Base-by-base conservation (phyloP, 2,888 invertebrate species). In the Neocrepidodera transversa region DNA sequence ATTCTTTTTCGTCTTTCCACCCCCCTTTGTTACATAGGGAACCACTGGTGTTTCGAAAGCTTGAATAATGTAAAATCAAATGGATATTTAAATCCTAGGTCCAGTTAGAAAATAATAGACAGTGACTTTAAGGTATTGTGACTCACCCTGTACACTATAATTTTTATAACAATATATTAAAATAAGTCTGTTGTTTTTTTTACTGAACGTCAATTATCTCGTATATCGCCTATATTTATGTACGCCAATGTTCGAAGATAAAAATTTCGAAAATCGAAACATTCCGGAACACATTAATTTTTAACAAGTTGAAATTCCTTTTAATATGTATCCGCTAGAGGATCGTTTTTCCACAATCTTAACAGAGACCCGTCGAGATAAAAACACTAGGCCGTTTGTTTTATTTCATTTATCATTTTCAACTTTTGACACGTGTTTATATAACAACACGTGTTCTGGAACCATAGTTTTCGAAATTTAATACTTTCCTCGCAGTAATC, bases 351-450 rank as follows among this genome's bases (percentile, higher is more conserved):
- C 62, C 55, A 35, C 65, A 65, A 61, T 58, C 53, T 26, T 42
- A 32, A 42, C 55, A 50, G 50, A 8, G 58, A 49, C 49, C 53
- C 55, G 50, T 60, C 58, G 51, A 65, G 63, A 60, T 55, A 54
- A 63, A 67, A 68, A 64, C 62, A 62, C 55, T 54, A 45, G 60
- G 53, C 63, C 64, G 66, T 65, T 66, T 65, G 67, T 67, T 64
- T 60, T 59, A 56, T 63, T 68, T 67, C 67, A 70, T 70, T 70
- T 67, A 70, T 69, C 68, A 68, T 68, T 66, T 64, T 66, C 66
- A 69, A 68, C 62, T 67, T 36, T 68, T 67, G 71, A 70, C 72
- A 71, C 70, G 71, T 72, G 72, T 72, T 71, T 69, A 64, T 59
- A 67, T 67, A 70, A 66, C 65, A 70, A 71, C 72, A 72, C 66